Evolutionary conservation across 2,113 vertebrate genomes (phyloP).

Genomic region (Stegastes partitus): DNA sequence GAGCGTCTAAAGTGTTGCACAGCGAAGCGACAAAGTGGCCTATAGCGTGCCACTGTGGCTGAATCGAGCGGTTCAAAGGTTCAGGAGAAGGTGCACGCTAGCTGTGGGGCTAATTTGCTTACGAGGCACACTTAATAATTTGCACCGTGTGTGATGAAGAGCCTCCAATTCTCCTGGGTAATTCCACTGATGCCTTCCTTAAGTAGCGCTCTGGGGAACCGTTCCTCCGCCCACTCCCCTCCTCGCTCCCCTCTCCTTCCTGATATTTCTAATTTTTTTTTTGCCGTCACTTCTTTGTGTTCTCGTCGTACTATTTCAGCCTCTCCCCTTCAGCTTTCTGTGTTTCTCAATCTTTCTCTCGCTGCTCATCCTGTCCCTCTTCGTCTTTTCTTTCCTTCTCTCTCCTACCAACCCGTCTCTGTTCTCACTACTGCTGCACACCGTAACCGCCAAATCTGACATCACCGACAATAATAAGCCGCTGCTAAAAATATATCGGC

Average conservation of each 20-base stretch:
- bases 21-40: constrained; percentile 1
- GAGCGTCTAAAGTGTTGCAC: constrained; percentile 1
- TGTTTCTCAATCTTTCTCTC: constrained; percentile 29
- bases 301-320: constrained; percentile 26
- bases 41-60: constrained; percentile 18
- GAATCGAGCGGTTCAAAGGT: constrained; percentile 40
- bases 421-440: constrained; percentile 32
- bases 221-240: constrained; percentile 29
- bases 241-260: constrained; percentile 25
- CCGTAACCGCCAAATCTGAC: constrained; percentile 59
- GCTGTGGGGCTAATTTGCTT: constrained; percentile 65
- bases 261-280: too few species aligned
- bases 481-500: constrained; percentile 68
- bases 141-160: constrained; percentile 59
- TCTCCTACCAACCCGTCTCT: constrained; percentile 39
- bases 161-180: constrained; percentile 56
- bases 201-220: constrained; percentile 65
- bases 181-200: constrained; percentile 61
- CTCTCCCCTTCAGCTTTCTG: constrained; percentile 33
- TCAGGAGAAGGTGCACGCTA: constrained; percentile 49
- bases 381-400: too few species aligned
- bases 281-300: background rate
- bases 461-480: constrained; percentile 62
- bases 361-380: constrained; percentile 24
- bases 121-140: constrained; percentile 57